A percentile compares a stretch with the other conserved stretches of the same genome.
These are phyloP conservation scores for Pachycephala philippinensis DNA, from an alignment of 2,113 vertebrate genomes.

Conservation along the genomic window DNA sequence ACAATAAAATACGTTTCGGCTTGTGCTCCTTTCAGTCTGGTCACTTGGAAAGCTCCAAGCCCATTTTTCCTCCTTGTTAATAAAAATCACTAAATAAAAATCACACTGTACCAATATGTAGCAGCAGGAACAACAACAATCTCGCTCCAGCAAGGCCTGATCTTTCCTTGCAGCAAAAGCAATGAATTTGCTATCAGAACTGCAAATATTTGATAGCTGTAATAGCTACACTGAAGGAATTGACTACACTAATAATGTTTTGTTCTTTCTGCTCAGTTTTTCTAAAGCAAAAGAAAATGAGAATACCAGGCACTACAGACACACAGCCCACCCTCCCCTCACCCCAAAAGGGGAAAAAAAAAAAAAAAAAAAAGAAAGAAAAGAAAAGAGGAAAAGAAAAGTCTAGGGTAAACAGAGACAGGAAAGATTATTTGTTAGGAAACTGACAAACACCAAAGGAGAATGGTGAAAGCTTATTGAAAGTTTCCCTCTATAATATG, in stretches of 20 bases:
- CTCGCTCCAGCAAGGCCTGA: neutral
- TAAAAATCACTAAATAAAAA: neutral
- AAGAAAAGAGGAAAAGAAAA: neutral
- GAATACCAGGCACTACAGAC: neutral
- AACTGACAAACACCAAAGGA: neutral
- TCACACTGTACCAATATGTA: neutral
- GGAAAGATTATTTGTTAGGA: neutral
- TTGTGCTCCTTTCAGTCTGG: neutral
- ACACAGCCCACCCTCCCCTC: fast-evolving
- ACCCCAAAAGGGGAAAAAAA: neutral
- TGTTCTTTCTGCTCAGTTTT: neutral
- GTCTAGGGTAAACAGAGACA: neutral
- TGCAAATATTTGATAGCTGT: slow-evolving; percentile 18
- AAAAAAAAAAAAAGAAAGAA: neutral
- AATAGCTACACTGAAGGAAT: neutral
- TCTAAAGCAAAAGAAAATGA: neutral
- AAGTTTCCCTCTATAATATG: neutral
- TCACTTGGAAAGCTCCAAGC: neutral
- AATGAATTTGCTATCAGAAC: slow-evolving; percentile 19
- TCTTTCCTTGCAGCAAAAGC: neutral
- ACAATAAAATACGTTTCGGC: neutral
- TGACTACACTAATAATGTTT: neutral
- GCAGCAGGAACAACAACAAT: neutral
- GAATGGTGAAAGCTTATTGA: neutral
- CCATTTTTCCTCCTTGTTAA: neutral